Base-by-base conservation (phyloP, 1,140 invertebrate species). In the Pseudomyrmex concolor region DNA sequence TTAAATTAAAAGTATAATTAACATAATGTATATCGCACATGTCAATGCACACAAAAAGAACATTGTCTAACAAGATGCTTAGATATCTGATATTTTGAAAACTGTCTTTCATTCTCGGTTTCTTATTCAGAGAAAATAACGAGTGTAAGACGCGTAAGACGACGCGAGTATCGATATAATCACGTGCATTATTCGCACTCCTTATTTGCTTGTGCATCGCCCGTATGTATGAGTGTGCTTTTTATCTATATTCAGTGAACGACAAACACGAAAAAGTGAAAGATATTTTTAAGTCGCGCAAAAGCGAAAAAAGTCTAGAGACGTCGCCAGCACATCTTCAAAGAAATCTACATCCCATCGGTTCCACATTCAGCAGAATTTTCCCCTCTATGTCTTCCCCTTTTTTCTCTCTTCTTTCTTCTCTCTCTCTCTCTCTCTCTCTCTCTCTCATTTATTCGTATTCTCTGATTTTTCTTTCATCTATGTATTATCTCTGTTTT, bases 191-290 rank as follows among this genome's bases (percentile, higher is more conserved):
- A 80, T 71, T 80, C 66, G 54, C 76, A 45, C 66, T n/a, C 71
- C 66, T 80, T 80, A 80, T 71, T 82, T 76, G 78, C 67, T 72
- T 54, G 70, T 59, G 19, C 34, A n/a, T 25, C 55, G 12, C 78
- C 43, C n/a, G 59, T n/a, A 22, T 62, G 34, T 34, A 54, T 25
- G 50, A 82, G 48, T 54, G 17, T 48, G 34, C 34, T 34, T 17
- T 45, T 66, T 70, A 82, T 82, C 59, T 25, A 82, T 82, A 82
- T 82, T 82, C 22, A 82, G 48, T 50, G 80, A 73, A 82, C 59
- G 80, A 57, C 57, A 64, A 82, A 82, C 48, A 71, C 50, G 71
- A 76, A 82, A 74, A 82, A 34, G 19, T 48, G 59, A 63, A 34
- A 72, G 51, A 64, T 64, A 76, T 15, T 54, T 80, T n/a, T 59